Conservation (phyloP, 2,888 invertebrate species). For the Lochmaea capreae region DNA sequence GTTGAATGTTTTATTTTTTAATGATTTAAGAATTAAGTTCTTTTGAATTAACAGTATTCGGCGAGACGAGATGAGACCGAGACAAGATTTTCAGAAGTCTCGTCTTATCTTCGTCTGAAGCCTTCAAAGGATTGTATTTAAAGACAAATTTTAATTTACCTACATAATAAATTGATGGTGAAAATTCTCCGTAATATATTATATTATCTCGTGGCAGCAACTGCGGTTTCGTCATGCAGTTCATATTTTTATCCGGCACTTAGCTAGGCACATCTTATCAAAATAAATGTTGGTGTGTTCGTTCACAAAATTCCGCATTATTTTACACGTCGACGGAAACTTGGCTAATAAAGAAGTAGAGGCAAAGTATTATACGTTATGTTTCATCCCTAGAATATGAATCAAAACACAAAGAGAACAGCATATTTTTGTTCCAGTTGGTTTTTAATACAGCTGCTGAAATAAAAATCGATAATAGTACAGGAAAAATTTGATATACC, state of each 20-base stretch:
- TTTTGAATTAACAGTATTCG: no score
- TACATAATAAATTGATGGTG: no score
- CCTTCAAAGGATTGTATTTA: no score
- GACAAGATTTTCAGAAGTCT: no score
- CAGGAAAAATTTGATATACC: background rate
- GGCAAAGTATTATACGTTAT: slow-evolving; percentile 45
- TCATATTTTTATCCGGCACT: slow-evolving; percentile 23
- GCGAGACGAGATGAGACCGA: no score
- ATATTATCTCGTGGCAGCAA: no score
- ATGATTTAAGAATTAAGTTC: no score
- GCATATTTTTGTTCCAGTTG: slow-evolving; percentile 48
- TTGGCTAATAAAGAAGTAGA: slow-evolving; percentile 48
- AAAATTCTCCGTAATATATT: no score
- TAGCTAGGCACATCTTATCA: slow-evolving; percentile 28
- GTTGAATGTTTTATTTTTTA: no score
- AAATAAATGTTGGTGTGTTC: slow-evolving; percentile 37
- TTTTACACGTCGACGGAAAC: slow-evolving; percentile 41
- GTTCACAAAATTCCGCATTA: slow-evolving; percentile 35
- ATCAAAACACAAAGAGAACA: slow-evolving; percentile 50
- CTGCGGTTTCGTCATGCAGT: slow-evolving; percentile 13
- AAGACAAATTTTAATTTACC: no score
- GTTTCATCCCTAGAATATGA: slow-evolving; percentile 48
- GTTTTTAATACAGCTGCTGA: slow-evolving; percentile 46
- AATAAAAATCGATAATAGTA: slow-evolving; percentile 37
- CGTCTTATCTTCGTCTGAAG: no score